Conservation (phyloP, 2,113 vertebrate species). For the Silurus asotus region DNA sequence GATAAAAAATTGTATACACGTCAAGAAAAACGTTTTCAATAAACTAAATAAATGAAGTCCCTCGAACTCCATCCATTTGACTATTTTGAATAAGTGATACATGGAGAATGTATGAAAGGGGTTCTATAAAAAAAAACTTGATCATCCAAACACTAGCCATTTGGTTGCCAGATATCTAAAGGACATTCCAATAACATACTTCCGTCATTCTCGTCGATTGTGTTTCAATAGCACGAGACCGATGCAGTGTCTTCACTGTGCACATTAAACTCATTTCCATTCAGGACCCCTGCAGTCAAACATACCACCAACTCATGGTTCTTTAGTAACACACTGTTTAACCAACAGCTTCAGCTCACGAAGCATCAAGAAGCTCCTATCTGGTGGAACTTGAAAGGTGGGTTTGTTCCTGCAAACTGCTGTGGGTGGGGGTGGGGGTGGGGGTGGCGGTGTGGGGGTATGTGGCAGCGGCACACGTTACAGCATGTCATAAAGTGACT, state of each 20-base stretch:
- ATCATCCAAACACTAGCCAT: background rate
- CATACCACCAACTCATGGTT: background rate
- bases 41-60: too few species aligned
- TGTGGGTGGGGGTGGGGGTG: conserved; percentile 14
- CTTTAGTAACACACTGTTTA: background rate
- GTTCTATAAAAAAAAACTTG: background rate
- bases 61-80: background rate
- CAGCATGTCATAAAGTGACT: conserved; percentile 49
- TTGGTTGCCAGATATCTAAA: background rate
- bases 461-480: conserved; percentile 36
- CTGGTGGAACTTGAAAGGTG: conserved; percentile 56
- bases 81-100: background rate
- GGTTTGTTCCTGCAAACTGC: conserved; percentile 44
- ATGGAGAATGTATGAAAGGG: background rate
- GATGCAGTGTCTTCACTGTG: background rate
- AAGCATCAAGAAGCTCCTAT: conserved; percentile 32
- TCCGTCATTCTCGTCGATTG: background rate
- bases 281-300: background rate
- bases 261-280: background rate
- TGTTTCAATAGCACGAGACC: background rate
- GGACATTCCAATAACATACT: background rate
- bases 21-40: background rate
- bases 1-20: background rate
- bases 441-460: background rate
- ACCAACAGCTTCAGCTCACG: background rate